Evolutionary conservation across 2,797 vertebrate species (phyloP).

Genomic region (Poecile montanus): DNA sequence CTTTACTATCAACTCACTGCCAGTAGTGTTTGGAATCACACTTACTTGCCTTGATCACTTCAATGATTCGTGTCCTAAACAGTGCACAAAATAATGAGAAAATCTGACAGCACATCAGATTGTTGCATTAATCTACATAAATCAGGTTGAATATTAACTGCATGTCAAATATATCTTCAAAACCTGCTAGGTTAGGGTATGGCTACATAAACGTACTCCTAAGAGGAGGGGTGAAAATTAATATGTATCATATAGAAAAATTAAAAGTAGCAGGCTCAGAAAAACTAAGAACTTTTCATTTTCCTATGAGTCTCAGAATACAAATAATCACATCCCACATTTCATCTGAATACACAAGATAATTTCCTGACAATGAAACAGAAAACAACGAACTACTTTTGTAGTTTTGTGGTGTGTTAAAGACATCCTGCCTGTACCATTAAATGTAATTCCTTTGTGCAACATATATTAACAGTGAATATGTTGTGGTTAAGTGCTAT

Average conservation of each 20-base stretch:
- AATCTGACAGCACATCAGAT: background rate
- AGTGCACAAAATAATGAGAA: background rate
- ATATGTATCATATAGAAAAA: background rate
- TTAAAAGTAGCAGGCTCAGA: background rate
- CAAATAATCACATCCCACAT: background rate
- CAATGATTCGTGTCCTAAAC: background rate
- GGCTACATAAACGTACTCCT: background rate
- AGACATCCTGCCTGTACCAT: background rate
- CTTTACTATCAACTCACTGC: background rate
- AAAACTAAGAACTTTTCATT: background rate
- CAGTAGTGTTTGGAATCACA: background rate
- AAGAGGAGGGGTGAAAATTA: background rate
- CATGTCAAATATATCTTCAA: background rate
- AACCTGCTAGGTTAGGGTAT: background rate
- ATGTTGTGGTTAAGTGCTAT: background rate
- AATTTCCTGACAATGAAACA: background rate
- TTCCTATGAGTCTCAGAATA: background rate
- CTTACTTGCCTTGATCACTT: background rate
- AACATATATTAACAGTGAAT: background rate
- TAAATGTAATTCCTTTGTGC: background rate
- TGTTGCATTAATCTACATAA: constrained; percentile 12
- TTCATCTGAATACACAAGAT: background rate
- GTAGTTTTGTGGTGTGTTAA: background rate
- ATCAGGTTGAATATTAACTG: background rate
- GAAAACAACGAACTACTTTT: background rate